phyloP scores from a whole-genome alignment of 2,797 vertebrate genomes.

The Benthosema pterotum region DNA sequence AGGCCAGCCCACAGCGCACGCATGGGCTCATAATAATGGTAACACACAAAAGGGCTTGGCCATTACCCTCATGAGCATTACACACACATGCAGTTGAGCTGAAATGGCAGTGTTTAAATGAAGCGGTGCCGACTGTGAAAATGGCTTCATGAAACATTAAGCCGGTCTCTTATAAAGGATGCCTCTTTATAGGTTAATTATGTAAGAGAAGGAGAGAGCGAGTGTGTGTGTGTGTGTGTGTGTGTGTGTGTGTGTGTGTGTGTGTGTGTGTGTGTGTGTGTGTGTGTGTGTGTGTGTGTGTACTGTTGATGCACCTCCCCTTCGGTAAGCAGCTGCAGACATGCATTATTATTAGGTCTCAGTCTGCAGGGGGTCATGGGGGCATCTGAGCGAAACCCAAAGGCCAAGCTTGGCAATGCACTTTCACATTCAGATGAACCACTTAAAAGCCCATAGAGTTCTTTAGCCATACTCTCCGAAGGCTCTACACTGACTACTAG shows the following conservation, averaged over 20 bases:
- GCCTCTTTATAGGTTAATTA: slow-evolving; percentile 46
- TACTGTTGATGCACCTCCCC: slow-evolving; percentile 10
- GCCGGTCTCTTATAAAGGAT: slow-evolving; percentile 39
- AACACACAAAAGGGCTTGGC: slow-evolving; percentile 5
- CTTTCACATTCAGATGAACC: too few species aligned
- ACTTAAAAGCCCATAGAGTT: too few species aligned
- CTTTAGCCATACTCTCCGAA: too few species aligned
- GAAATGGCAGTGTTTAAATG: slow-evolving; percentile 44
- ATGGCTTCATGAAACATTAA: slow-evolving; percentile 67
- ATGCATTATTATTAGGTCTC: slow-evolving; percentile 20
- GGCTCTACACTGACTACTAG: too few species aligned
- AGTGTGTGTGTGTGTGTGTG: slow-evolving; percentile 26
- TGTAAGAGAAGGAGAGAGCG: slow-evolving; percentile 42
- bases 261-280: slow-evolving; percentile 25
- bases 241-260: not conserved
- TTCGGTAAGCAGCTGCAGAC: slow-evolving; percentile 43
- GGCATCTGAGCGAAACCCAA: slow-evolving; percentile 24
- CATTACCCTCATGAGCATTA: not conserved
- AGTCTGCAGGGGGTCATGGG: not conserved
- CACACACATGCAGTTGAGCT: not conserved
- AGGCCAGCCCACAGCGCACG: slow-evolving; percentile 36
- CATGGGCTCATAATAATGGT: slow-evolving; percentile 32
- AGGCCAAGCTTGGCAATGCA: too few species aligned
- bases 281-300: slow-evolving; percentile 22
- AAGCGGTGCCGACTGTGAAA: slow-evolving; percentile 44